Evolutionary conservation across 2,888 invertebrate genomes (phyloP).

Genomic region (Erannis defoliaria): DNA sequence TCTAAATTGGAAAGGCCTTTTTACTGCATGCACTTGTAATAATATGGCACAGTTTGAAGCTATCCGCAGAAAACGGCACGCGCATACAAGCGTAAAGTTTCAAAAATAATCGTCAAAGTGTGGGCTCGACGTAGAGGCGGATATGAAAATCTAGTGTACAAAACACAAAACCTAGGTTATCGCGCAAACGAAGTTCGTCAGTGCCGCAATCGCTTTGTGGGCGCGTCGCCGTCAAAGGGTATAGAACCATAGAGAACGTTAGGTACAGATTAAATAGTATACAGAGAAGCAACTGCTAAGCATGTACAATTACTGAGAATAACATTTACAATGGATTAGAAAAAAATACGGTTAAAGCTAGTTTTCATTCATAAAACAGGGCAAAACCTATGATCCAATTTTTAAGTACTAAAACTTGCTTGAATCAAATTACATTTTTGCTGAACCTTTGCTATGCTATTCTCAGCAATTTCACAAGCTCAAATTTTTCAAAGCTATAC

Average conservation of each 20-base stretch:
- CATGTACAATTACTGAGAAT: too few relatives aligned
- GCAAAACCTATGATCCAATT: too few relatives aligned
- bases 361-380: too few relatives aligned
- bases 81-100: conserved; percentile 24
- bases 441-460: too few relatives aligned
- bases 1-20: too few relatives aligned
- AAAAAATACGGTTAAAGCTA: too few relatives aligned
- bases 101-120: conserved; percentile 54
- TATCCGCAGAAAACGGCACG: background rate
- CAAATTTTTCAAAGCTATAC: too few relatives aligned
- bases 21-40: background rate
- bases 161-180: conserved; percentile 57
- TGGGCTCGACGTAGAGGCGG: conserved; percentile 52
- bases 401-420: too few relatives aligned
- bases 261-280: conserved; percentile 13
- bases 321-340: too few relatives aligned
- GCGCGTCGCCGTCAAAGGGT: conserved; percentile 56
- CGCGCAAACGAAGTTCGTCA: conserved; percentile 59
- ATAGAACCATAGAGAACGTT: conserved; percentile 20
- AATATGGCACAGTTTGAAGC: background rate
- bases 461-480: too few relatives aligned
- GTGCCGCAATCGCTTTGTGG: conserved; percentile 55
- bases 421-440: too few relatives aligned
- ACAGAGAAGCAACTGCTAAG: background rate
- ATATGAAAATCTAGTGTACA: conserved; percentile 48